Evolutionary conservation across 2,797 vertebrate genomes (phyloP), one percentile per base, ranked within the genome.

Genomic region (Brotula barbata): DNA sequence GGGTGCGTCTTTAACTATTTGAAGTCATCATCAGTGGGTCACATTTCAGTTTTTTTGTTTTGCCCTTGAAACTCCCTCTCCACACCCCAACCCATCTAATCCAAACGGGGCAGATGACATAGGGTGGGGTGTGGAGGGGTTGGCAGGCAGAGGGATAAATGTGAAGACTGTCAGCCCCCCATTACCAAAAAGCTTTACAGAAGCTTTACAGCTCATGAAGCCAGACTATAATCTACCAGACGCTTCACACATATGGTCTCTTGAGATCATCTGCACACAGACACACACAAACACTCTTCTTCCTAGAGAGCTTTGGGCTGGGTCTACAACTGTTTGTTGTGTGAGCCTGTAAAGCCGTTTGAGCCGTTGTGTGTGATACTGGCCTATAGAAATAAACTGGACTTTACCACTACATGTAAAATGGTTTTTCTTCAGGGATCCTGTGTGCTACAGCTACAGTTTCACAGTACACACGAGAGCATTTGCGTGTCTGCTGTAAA

Each of bases 191-290:
- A 84, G 78, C 78, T 78, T 87, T 79, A 70, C 58, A 72, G 67
- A 49, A 81, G 82, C 77, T 86, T 87, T 87, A 25, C 73, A 73
- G 71, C 81, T 84, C 76, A 74, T 43, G 59, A 68, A 48, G 46
- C 45, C 71, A 80, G 82, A 84, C 86, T 80, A 40, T 91, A 90
- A 91, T 90, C 89, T 84, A 47, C 80, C 66, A 89, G 84, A 89
- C 59, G 43, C 64, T 82, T 82, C 68, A 80, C 80, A 81, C 87
- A 89, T 88, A 89, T 88, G 88, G 73, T 66, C 67, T 42, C 22
- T 25, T 80, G 68, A 81, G 75, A 81, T 85, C 77, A 82, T 85
- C 82, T 77, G 73, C 60, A 39, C 37, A 39, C 37, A 39, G 13
- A 70, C 52, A 44, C 40, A 50, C 39, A 33, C 16, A 41, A 8